Evolutionary conservation across 1,140 invertebrate species (phyloP).

Genomic region (Aphis gossypii): DNA sequence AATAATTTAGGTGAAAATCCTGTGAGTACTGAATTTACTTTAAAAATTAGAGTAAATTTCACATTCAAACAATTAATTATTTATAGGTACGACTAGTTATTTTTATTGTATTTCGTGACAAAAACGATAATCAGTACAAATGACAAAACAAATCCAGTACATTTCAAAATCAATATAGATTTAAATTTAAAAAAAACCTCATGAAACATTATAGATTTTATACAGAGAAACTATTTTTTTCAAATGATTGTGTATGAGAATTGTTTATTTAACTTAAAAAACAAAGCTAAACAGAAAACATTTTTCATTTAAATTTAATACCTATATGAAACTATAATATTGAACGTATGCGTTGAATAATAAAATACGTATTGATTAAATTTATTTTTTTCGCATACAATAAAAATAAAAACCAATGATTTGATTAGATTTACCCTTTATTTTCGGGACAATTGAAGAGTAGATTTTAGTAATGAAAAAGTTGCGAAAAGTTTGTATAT

Average conservation of each 20-base stretch:
- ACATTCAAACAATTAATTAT: neutral
- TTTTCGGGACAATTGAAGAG: neutral
- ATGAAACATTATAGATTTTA: neutral
- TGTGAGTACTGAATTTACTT: neutral
- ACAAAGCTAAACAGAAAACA: neutral
- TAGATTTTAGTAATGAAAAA: neutral
- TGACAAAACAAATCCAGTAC: neutral
- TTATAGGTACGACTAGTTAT: neutral
- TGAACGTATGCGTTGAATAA: neutral
- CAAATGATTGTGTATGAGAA: neutral
- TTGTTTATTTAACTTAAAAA: neutral
- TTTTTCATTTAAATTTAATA: neutral
- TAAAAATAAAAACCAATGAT: neutral
- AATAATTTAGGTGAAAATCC: too few relatives aligned
- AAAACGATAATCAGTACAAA: neutral
- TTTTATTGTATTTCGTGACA: neutral
- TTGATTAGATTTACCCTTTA: neutral
- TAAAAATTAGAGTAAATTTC: neutral
- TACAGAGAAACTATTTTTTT: neutral
- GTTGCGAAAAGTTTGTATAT: neutral
- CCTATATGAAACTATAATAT: neutral
- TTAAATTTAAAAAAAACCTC: neutral
- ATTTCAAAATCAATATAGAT: neutral
- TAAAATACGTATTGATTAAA: neutral
- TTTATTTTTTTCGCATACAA: neutral